A percentile compares a stretch with the other conserved stretches of the same genome.
phyloP scores from a whole-genome alignment of 2,888 invertebrate genomes.

The Ophion obscuratus region DNA sequence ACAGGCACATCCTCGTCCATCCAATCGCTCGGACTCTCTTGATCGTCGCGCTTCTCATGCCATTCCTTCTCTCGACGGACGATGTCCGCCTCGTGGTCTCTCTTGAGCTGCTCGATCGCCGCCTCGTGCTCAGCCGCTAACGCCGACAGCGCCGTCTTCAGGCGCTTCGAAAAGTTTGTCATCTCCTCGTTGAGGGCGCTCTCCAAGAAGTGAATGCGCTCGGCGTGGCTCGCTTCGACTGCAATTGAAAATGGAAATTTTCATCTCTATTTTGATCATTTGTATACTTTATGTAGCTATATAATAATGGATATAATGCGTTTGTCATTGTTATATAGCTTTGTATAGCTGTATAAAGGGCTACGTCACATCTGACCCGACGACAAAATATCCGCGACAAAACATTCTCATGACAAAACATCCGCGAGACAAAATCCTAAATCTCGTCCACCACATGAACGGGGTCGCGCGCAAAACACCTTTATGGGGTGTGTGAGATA shows the following conservation, averaged over 20 bases:
- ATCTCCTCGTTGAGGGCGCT: constrained; percentile 76
- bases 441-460: too few species aligned
- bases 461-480: too few species aligned
- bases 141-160: constrained; percentile 76
- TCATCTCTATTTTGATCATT: too few species aligned
- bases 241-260: constrained; percentile 60
- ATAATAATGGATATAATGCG: too few species aligned
- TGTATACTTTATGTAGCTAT: too few species aligned
- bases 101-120: constrained; percentile 77
- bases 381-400: too few species aligned
- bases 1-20: constrained; percentile 35
- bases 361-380: too few species aligned
- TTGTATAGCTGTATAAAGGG: too few species aligned
- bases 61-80: constrained; percentile 83
- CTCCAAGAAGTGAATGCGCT: constrained; percentile 75
- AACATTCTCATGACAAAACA: too few species aligned
- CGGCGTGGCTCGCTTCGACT: constrained; percentile 78
- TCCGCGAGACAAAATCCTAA: too few species aligned
- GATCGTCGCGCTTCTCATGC: constrained; percentile 4
- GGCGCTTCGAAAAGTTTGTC: constrained; percentile 73
- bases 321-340: too few species aligned
- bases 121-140: constrained; percentile 78
- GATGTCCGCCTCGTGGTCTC: constrained; percentile 86
- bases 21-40: constrained; percentile 12
- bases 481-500: too few species aligned